phyloP scores from a whole-genome alignment of 2,797 vertebrate genomes.

The Hafferia zeledoni region DNA sequence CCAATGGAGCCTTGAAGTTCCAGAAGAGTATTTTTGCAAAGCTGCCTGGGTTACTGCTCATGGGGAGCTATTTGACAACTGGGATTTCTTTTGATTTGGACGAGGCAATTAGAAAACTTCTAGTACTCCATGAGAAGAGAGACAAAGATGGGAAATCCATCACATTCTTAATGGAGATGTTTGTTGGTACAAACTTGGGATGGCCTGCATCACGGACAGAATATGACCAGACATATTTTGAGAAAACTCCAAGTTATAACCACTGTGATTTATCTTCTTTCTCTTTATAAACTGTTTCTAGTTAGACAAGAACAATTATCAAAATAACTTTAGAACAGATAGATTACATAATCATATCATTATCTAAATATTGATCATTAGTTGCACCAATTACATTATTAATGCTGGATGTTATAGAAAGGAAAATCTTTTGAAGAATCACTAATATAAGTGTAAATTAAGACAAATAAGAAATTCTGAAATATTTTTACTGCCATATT shows the following conservation, averaged over 20 bases:
- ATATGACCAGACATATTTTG: not conserved
- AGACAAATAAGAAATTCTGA: not conserved
- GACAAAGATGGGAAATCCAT: not conserved
- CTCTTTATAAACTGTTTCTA: not conserved
- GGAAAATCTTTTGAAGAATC: not conserved
- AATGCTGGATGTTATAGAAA: not conserved
- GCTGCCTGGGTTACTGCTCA: not conserved
- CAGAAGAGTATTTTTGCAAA: not conserved
- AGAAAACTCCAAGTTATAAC: not conserved
- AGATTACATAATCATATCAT: not conserved
- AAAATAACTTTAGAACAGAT: not conserved
- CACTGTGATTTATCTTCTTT: not conserved
- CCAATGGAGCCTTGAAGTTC: not conserved
- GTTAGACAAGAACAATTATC: not conserved
- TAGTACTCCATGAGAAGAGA: not conserved
- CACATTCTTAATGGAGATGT: not conserved
- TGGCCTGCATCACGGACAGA: not conserved
- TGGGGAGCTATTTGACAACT: not conserved
- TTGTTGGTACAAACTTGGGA: not conserved
- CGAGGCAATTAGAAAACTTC: not conserved
- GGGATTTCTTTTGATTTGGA: not conserved
- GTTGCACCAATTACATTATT: not conserved
- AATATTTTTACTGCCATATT: not conserved
- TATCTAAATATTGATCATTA: not conserved
- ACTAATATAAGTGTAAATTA: not conserved